Percentiles rank a stretch among this genome's conserved stretches.
Conservation (phyloP, 2,797 vertebrate species). For the Rhabdomys pumilio region DNA sequence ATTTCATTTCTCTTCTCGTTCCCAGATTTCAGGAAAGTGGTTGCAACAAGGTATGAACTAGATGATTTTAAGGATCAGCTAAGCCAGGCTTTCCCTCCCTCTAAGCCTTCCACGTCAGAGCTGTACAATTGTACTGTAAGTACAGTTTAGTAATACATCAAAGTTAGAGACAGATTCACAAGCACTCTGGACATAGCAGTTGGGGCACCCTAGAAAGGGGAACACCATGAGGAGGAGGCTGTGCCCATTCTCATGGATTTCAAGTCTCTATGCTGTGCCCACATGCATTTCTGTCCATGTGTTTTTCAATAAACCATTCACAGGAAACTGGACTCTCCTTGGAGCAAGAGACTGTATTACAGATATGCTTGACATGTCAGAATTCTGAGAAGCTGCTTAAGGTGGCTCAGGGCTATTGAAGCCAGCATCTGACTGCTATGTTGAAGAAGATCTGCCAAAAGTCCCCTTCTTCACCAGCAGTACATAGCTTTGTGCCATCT, state of each 20-base stretch:
- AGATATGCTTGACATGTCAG: neutral
- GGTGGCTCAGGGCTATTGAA: neutral
- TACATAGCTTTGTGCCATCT: neutral
- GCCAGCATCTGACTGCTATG: neutral
- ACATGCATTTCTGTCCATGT: neutral
- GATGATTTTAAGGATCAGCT: neutral
- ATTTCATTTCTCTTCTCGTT: neutral
- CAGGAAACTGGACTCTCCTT: slow-evolving; percentile 43
- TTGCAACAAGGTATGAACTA: neutral
- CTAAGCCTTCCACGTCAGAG: neutral
- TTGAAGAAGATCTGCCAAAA: neutral
- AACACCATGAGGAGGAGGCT: neutral
- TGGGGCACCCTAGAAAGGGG: neutral
- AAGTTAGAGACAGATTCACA: slow-evolving; percentile 26
- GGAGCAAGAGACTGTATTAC: slow-evolving; percentile 32
- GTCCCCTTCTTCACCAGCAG: neutral
- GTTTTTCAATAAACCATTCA: slow-evolving; percentile 12
- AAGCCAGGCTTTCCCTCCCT: neutral
- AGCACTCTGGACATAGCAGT: neutral
- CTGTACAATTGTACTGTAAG: neutral
- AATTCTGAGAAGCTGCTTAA: neutral
- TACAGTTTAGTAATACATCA: neutral
- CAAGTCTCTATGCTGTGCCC: neutral
- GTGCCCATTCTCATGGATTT: neutral
- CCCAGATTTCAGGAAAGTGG: neutral